Percentiles rank a stretch among this genome's conserved stretches.
Evolutionary conservation across 2,888 invertebrate genomes (phyloP).

Genomic region (Monochamus alternatus): DNA sequence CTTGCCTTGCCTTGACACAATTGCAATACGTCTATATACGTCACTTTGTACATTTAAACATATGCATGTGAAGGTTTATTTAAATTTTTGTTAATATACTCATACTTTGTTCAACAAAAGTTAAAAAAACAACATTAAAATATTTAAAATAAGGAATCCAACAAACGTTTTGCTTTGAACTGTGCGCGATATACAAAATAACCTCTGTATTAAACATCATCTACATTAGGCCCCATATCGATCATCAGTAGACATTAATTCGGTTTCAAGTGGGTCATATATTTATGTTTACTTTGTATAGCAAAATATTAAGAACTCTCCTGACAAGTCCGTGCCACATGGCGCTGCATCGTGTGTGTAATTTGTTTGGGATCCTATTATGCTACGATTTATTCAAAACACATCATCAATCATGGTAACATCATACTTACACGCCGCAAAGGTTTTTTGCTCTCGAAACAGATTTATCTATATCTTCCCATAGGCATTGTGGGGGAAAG

Average conservation of each 20-base stretch:
- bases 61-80: no score
- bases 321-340: constrained; percentile 16
- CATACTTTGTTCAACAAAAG: no score
- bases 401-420: constrained; percentile 45
- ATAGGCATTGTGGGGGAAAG: constrained; percentile 30
- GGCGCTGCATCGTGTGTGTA: constrained; percentile 24
- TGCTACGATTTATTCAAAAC: constrained; percentile 40
- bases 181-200: background rate
- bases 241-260: constrained; percentile 10
- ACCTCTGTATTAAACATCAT: background rate
- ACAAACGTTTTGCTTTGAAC: no score
- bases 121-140: no score
- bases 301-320: constrained; percentile 11
- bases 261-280: constrained; percentile 8
- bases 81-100: no score
- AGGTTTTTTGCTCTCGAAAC: constrained; percentile 37
- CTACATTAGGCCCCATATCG: constrained; percentile 2
- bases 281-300: constrained; percentile 10
- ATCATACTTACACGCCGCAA: constrained; percentile 35
- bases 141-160: no score
- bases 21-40: no score
- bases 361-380: constrained; percentile 36
- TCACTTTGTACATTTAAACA: no score
- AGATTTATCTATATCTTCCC: constrained; percentile 37
- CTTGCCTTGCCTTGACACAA: no score